A percentile compares a stretch with the other conserved stretches of the same genome.
Conservation (phyloP, 2,797 vertebrate species). For the Microctenopoma steveboyesi region DNA sequence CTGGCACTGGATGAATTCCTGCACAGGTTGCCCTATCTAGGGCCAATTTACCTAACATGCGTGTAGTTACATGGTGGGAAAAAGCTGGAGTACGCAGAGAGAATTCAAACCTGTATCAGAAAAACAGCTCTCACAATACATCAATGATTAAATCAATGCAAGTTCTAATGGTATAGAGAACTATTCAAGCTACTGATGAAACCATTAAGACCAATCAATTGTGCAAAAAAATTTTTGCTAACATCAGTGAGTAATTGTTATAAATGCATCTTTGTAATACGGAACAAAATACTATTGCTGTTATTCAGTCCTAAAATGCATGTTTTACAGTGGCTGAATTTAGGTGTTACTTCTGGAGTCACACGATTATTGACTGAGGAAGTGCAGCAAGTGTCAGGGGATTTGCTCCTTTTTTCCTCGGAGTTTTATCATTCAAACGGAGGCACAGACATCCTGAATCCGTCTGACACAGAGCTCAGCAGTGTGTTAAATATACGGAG, state of each 20-base stretch:
- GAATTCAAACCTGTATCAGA: too few species aligned
- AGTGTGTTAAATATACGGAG: not conserved
- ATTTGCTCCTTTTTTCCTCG: not conserved
- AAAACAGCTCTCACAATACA: too few species aligned
- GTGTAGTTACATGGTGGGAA: too few species aligned
- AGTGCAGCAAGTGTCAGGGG: constrained; percentile 22
- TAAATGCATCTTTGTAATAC: not conserved
- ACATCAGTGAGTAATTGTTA: too few species aligned
- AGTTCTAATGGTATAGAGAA: too few species aligned
- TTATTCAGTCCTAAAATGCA: not conserved
- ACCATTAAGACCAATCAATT: not conserved
- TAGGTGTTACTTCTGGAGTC: constrained; percentile 8
- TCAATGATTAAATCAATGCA: too few species aligned
- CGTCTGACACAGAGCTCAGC: constrained; percentile 2
- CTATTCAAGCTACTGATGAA: not conserved
- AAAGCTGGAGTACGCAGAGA: too few species aligned
- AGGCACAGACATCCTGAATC: constrained; percentile 1
- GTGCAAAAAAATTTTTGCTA: too few species aligned
- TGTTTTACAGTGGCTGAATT: not conserved
- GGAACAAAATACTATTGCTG: not conserved
- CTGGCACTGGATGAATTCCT: too few species aligned
- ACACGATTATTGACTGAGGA: not conserved
- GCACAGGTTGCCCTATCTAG: too few species aligned
- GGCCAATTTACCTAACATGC: too few species aligned
- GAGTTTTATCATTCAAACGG: constrained; percentile 9